These are phyloP conservation scores for Dromococcyx pavoninus DNA, from an alignment of 2,797 vertebrate species.

Conservation along the genomic window DNA sequence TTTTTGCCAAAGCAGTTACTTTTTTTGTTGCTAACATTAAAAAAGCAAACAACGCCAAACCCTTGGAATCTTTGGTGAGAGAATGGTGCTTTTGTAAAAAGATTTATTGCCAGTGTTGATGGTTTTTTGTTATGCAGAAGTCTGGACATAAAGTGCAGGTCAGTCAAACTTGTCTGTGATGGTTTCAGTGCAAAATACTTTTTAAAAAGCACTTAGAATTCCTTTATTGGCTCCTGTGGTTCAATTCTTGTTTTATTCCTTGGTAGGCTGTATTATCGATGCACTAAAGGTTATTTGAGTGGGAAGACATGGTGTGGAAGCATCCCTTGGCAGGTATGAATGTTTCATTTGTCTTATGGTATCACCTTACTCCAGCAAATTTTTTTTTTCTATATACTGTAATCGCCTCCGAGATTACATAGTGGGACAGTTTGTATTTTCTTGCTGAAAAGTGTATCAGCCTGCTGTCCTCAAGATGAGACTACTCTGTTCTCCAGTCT, in stretches of 20 bases:
- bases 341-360: not conserved
- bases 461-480: not conserved
- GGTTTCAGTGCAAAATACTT: not conserved
- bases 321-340: conserved; percentile 86
- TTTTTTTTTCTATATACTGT: not conserved
- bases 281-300: conserved; percentile 79
- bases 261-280: conserved; percentile 89
- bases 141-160: not conserved
- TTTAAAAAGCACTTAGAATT: not conserved
- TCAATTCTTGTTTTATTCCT: conserved; percentile 31
- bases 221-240: not conserved
- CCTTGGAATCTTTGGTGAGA: not conserved
- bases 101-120: not conserved
- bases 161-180: not conserved
- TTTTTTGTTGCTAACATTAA: not conserved
- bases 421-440: not conserved
- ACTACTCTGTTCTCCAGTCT: not conserved
- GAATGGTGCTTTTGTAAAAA: not conserved
- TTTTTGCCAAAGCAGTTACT: not conserved
- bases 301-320: conserved; percentile 90
- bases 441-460: not conserved
- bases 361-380: not conserved
- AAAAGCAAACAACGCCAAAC: not conserved
- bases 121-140: not conserved
- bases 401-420: not conserved